Percentiles rank a stretch among this genome's conserved stretches.
Evolutionary conservation across 1,140 invertebrate genomes (phyloP).

Genomic region (Heliconius melpomene): DNA sequence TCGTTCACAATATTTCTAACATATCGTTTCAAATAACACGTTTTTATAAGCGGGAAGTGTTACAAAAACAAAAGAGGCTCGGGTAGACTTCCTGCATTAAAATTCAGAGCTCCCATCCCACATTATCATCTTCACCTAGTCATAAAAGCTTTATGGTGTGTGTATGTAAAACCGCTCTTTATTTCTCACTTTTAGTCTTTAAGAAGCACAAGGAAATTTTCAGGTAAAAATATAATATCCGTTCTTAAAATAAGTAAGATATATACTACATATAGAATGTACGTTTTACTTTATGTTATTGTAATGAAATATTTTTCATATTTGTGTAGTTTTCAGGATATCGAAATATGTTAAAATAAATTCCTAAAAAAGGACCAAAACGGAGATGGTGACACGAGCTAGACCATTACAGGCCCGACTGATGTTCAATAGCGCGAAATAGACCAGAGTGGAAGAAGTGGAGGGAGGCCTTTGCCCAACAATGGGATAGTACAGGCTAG

Average conservation of each 20-base stretch:
- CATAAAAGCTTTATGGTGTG: slow-evolving; percentile 37
- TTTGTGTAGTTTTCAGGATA: background rate
- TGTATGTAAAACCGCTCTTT: slow-evolving; percentile 31
- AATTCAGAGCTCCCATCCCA: slow-evolving; percentile 33
- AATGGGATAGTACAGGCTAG: too few relatives aligned
- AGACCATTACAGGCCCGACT: too few relatives aligned
- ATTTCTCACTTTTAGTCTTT: slow-evolving; percentile 23
- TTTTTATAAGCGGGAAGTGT: slow-evolving; percentile 19
- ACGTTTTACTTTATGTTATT: background rate
- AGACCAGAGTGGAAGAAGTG: too few relatives aligned
- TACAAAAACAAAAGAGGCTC: slow-evolving; percentile 32
- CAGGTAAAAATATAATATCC: slow-evolving; percentile 24
- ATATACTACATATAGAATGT: background rate
- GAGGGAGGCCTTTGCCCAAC: too few relatives aligned
- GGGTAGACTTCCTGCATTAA: slow-evolving; percentile 21
- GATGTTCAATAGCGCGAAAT: too few relatives aligned
- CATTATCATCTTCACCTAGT: slow-evolving; percentile 31
- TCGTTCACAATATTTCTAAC: background rate
- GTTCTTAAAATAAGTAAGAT: background rate
- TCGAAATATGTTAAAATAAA: background rate
- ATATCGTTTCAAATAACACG: slow-evolving; percentile 3
- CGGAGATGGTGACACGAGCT: too few relatives aligned
- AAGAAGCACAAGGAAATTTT: slow-evolving; percentile 22
- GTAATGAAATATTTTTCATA: background rate
- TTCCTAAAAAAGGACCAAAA: too few relatives aligned